These are phyloP conservation scores for Picathartes gymnocephalus DNA, from an alignment of 2,113 vertebrate genomes.

Conservation along the genomic window DNA sequence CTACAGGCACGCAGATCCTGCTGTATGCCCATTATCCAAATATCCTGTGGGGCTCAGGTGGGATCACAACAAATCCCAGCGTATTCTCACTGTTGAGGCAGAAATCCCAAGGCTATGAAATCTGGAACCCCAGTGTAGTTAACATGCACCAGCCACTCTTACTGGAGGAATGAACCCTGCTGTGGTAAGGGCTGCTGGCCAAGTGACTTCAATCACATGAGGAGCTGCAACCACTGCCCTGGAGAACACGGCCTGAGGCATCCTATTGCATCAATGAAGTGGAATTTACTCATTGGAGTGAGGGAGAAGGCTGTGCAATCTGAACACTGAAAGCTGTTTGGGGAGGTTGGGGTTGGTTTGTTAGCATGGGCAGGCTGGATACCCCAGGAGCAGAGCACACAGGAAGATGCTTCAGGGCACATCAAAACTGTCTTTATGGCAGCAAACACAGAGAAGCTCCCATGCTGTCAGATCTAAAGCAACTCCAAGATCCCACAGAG, in stretches of 20 bases:
- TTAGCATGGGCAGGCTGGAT: rapidly evolving
- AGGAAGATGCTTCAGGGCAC: neutral
- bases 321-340: neutral
- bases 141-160: neutral
- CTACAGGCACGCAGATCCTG: neutral
- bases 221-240: neutral
- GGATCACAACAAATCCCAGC: neutral
- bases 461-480: neutral
- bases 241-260: neutral
- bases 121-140: neutral
- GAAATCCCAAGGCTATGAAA: neutral
- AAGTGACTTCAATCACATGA: neutral
- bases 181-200: neutral
- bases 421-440: neutral
- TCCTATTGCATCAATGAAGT: neutral
- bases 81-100: neutral
- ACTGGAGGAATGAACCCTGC: neutral
- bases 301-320: neutral
- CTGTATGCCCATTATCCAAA: neutral
- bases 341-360: neutral
- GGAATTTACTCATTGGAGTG: neutral
- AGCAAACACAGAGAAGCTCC: neutral
- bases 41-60: neutral
- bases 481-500: neutral
- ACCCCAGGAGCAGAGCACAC: neutral